Percentiles rank a stretch among this genome's conserved stretches.
Evolutionary conservation across 2,888 invertebrate species (phyloP).

Genomic region (Cerastis rubricosa): DNA sequence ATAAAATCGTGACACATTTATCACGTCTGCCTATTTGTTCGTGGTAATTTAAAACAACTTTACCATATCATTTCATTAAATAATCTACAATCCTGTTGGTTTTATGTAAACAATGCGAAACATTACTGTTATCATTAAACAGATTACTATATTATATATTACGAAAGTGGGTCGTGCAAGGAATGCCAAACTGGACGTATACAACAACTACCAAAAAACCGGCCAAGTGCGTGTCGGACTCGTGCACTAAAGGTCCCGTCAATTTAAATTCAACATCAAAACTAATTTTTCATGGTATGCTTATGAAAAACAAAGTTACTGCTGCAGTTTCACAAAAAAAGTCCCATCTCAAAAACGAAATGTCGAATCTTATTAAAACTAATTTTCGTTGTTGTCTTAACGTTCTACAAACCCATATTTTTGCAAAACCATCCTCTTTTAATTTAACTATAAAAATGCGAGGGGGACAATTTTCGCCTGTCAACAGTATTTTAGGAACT

Average conservation of each 20-base stretch:
- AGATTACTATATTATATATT: not conserved
- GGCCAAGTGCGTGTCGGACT: not conserved
- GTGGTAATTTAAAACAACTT: constrained; percentile 8
- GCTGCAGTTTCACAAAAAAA: not conserved
- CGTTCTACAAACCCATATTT: not conserved
- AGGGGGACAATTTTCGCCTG: too few species aligned
- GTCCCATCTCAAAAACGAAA: not conserved
- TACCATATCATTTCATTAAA: not conserved
- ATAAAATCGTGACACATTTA: constrained; percentile 38
- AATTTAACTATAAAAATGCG: not conserved
- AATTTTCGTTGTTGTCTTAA: not conserved
- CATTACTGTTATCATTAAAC: not conserved
- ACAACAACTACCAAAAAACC: not conserved
- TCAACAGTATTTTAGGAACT: too few species aligned
- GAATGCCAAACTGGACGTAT: not conserved
- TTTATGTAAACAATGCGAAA: constrained; percentile 19
- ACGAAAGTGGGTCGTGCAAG: not conserved
- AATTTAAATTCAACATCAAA: not conserved
- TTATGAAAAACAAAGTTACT: not conserved
- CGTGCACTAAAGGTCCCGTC: not conserved
- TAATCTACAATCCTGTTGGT: constrained; percentile 2
- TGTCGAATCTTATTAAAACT: not conserved
- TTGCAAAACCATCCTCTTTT: not conserved
- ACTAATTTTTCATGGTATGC: not conserved
- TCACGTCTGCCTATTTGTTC: constrained; percentile 17